Conservation (phyloP, 2,888 invertebrate species). For the Mythimna ferrago region DNA sequence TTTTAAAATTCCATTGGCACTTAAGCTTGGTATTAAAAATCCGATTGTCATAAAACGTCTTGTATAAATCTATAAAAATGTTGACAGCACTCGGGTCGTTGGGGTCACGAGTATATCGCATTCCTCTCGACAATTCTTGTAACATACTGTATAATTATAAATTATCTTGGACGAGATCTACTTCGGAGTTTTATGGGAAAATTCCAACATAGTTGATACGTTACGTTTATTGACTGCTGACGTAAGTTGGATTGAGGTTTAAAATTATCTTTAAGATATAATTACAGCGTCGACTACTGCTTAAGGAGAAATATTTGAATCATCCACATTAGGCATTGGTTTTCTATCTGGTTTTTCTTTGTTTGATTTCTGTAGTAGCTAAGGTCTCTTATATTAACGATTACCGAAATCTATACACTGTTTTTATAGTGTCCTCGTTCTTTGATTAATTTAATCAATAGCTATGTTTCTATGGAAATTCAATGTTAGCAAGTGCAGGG, state of each 20-base stretch:
- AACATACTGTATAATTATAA: conserved; percentile 63
- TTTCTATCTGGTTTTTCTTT: conserved; percentile 3
- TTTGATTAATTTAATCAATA: conserved; percentile 56
- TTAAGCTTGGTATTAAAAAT: conserved; percentile 60
- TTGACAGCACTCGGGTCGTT: conserved; percentile 69
- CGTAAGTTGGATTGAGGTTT: conserved; percentile 48
- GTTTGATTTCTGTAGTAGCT: not conserved
- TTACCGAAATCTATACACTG: not conserved
- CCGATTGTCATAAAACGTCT: conserved; percentile 69
- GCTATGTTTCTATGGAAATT: conserved; percentile 50
- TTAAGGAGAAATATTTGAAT: conserved; percentile 36
- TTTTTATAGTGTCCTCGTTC: not conserved
- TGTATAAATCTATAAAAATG: conserved; percentile 75
- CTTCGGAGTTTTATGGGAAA: conserved; percentile 68
- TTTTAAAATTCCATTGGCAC: conserved; percentile 46
- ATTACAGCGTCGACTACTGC: conserved; percentile 25
- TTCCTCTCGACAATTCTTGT: conserved; percentile 68
- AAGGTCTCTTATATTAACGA: conserved; percentile 1
- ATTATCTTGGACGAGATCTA: conserved; percentile 64
- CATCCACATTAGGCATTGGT: conserved; percentile 3
- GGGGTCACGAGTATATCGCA: conserved; percentile 71
- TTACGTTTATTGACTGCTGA: conserved; percentile 59
- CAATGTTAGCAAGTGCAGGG: not conserved
- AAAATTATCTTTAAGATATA: conserved; percentile 36
- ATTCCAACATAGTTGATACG: conserved; percentile 62